These are phyloP conservation scores for Synanthedon formicaeformis DNA, from an alignment of 2,888 invertebrate species.

Conservation along the genomic window DNA sequence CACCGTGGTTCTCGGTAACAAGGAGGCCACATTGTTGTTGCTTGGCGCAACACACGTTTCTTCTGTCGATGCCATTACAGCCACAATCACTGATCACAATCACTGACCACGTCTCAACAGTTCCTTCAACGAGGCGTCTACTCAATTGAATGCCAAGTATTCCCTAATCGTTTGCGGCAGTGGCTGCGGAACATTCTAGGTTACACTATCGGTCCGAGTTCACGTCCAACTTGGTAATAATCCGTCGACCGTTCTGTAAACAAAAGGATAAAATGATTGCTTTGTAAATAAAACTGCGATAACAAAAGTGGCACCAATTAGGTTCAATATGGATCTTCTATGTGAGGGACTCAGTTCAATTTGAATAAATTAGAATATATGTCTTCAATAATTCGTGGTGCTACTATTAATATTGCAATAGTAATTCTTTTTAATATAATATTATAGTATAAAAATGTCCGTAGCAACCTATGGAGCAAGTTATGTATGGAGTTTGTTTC, in stretches of 20 bases:
- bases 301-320: background rate
- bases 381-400: too few species aligned
- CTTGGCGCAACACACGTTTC: conserved; percentile 28
- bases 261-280: conserved; percentile 6
- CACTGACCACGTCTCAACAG: background rate
- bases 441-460: too few species aligned
- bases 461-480: too few species aligned
- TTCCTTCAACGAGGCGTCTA: background rate
- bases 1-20: conserved; percentile 71
- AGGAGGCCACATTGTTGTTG: conserved; percentile 55
- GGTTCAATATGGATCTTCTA: too few species aligned
- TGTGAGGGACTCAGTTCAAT: too few species aligned
- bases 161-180: background rate
- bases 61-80: conserved; percentile 21
- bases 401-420: too few species aligned
- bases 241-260: conserved; percentile 25
- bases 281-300: background rate
- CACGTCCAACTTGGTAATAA: conserved; percentile 13
- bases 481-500: too few species aligned
- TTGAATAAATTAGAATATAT: too few species aligned
- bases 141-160: background rate
- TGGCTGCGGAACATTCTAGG: conserved; percentile 8
- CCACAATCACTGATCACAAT: background rate
- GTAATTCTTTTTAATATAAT: too few species aligned
- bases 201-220: conserved; percentile 9